Base-by-base conservation (phyloP, 2,113 vertebrate species). In the Anoplopoma fimbria region DNA sequence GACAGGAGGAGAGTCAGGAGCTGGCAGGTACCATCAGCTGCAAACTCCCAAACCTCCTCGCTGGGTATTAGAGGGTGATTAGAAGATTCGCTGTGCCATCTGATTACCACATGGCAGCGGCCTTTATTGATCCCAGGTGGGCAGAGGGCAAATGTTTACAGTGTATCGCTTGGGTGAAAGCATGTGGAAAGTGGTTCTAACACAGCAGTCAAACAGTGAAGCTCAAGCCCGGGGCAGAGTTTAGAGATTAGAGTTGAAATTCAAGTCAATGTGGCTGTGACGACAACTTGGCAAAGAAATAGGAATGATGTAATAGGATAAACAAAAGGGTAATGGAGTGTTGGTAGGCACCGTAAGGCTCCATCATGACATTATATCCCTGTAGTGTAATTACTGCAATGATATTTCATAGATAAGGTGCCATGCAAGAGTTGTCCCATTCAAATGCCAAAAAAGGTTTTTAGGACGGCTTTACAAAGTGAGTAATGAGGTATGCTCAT, bases 121-220 rank as follows among this genome's bases (percentile, higher is more conserved):
- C 65, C 65, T 79, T 92, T 92, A 94, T 94, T 93, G 93, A 93
- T 93, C 89, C 91, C 93, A 94, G 90, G 88, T 93, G 93, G 79
- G 68, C 69, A 75, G 49, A 80, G 84, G 89, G 83, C 90, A 89
- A 94, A 93, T 92, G 88, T 92, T 93, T 92, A 92, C 62, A 72
- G 84, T 85, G 36, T 21, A 55, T 65, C 8, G 82, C 81, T 87
- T 5, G 73, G 51, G 68, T 84, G 84, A 93, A 87, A 64, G 69
- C 33, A 84, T 25, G 36, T 82, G 78, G 25, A 72, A 68, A 81
- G 71, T 67, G 74, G 83, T 83, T 87, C 65, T 82, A 88, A 82
- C 73, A 34, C 49, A 69, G 77, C 81, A 76, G 79, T 90, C 84
- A 87, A 88, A 85, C 69, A 74, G 79, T 55, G 51, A 79, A 65